These are phyloP conservation scores for Melipona bicolor DNA, from an alignment of 2,888 invertebrate genomes.

Conservation along the genomic window DNA sequence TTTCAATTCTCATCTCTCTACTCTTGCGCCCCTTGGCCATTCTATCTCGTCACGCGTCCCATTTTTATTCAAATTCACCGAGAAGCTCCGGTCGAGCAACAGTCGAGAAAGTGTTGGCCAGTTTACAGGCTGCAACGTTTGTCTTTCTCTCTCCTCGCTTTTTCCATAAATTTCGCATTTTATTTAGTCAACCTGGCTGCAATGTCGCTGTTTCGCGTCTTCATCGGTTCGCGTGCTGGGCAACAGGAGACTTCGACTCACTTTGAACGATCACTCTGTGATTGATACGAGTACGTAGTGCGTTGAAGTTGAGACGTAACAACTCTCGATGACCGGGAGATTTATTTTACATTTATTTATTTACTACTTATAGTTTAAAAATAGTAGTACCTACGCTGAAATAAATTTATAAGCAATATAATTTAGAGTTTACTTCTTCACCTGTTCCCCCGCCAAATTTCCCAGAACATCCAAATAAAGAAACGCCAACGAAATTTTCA, in stretches of 20 bases:
- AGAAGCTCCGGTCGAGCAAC: constrained; percentile 48
- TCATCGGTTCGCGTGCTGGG: constrained; percentile 11
- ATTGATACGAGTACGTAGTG: too few species aligned
- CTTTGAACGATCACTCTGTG: background rate
- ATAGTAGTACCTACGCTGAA: too few species aligned
- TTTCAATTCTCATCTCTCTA: constrained; percentile 33
- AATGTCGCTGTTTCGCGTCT: constrained; percentile 31
- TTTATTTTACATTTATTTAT: too few species aligned
- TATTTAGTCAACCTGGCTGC: constrained; percentile 75
- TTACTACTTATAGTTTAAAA: too few species aligned
- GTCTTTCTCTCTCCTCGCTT: constrained; percentile 67
- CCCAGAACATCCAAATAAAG: background rate
- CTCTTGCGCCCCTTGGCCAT: constrained; percentile 12
- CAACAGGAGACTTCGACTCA: background rate
- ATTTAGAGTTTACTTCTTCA: too few species aligned
- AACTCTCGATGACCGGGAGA: too few species aligned
- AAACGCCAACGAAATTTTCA: too few species aligned
- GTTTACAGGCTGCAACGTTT: constrained; percentile 11
- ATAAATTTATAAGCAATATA: too few species aligned
- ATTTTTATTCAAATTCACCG: constrained; percentile 75
- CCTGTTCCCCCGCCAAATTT: background rate
- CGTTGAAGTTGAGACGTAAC: too few species aligned
- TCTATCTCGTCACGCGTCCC: constrained; percentile 53
- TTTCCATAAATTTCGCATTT: constrained; percentile 82
- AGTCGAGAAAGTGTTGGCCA: constrained; percentile 35